Evolutionary conservation across 1,140 invertebrate species (phyloP), one percentile per base, ranked within the genome.

Genomic region (Cotesia glomerata): DNA sequence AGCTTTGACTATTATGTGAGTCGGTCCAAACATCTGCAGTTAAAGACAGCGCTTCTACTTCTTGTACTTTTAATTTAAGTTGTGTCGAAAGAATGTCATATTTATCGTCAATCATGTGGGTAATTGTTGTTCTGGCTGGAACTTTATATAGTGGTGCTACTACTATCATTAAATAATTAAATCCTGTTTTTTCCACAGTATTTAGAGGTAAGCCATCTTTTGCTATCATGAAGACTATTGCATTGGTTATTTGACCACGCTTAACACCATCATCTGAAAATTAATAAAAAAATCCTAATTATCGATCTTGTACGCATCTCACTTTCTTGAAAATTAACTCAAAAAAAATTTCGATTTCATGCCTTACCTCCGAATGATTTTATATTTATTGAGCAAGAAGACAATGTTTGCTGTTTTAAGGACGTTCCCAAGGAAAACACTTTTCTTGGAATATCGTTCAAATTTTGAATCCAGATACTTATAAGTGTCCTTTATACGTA

Each of bases 111-210:
- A 83, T 61, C 70, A 71, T 59, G 54, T 69, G 36, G 51, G 71
- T 76, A n/a, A 84, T 71, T 11, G 81, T 79, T 61, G 78, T 80
- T 71, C 76, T 80, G 67, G 71, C 80, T 7, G 85, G 86, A 51
- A 84, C 58, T 67, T 82, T 82, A 76, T 85, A 86, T n/a, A 81
- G 77, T n/a, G 84, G 83, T 34, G 77, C 81, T 70, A 75, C 63
- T 51, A 73, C 73, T 80, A 83, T 85, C 67, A 86, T 78, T 0
- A 86, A 67, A 76, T 79, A 76, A 11, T 70, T 36, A 69, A 88
- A 87, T 13, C 85, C 85, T 74, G 82, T 78, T 72, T 84, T 82
- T 75, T 87, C 82, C 39, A 87, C 82, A 11, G 82, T 77, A 62
- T 71, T 69, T 66, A 86, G 81, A 61, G 86, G 84, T 65, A 83